Conservation (phyloP, 2,888 invertebrate species). For the Frankliniella fusca region DNA sequence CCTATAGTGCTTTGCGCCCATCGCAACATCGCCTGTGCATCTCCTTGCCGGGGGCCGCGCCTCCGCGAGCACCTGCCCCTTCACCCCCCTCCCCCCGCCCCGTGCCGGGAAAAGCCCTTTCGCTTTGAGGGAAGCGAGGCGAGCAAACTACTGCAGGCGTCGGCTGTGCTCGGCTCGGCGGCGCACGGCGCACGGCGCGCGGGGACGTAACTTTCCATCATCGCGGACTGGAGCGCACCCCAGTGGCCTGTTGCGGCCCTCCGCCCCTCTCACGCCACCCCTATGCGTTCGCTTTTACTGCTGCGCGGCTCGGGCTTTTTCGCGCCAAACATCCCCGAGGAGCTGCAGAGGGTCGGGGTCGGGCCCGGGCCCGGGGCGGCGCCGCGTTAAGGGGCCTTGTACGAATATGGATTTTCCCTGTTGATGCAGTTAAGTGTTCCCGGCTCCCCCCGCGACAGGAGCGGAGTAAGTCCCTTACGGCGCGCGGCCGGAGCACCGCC, state of each 20-base stretch:
- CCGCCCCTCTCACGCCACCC: background rate
- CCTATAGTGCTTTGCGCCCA: too few species aligned
- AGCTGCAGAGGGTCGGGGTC: background rate
- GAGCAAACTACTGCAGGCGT: background rate
- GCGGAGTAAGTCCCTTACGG: background rate
- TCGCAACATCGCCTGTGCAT: too few species aligned
- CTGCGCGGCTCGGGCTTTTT: constrained; percentile 6
- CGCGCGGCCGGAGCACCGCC: too few species aligned
- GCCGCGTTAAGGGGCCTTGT: constrained; percentile 17
- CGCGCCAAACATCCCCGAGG: constrained; percentile 7
- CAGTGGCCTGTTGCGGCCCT: constrained; percentile 6
- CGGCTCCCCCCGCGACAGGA: too few species aligned
- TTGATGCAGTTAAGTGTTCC: constrained; percentile 5
- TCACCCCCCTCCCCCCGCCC: background rate
- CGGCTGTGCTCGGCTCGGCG: background rate
- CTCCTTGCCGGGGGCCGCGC: too few species aligned
- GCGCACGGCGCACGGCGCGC: background rate
- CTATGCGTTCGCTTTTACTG: constrained; percentile 13
- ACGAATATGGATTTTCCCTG: constrained; percentile 26
- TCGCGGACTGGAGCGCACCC: background rate
- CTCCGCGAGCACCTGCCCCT: too few species aligned
- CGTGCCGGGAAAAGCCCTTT: background rate
- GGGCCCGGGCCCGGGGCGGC: background rate
- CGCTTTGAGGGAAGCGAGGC: background rate
- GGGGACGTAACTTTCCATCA: constrained; percentile 24